phyloP scores from a whole-genome alignment of 2,888 invertebrate species.

The Campoplex nolae region DNA sequence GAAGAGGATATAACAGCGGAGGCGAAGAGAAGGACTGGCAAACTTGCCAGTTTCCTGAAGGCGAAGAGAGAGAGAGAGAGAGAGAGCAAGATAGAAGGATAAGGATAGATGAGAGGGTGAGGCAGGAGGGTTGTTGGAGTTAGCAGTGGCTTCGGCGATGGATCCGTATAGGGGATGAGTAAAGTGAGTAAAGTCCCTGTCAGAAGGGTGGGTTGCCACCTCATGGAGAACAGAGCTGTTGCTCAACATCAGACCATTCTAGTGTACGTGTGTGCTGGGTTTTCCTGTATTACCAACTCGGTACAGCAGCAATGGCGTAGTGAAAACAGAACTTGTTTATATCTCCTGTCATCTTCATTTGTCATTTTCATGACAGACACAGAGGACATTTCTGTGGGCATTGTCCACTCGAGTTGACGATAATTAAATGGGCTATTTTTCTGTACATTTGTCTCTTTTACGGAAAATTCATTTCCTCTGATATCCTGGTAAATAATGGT shows the following conservation, averaged over 20 bases:
- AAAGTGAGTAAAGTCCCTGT: slow-evolving; percentile 49
- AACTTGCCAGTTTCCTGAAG: slow-evolving; percentile 55
- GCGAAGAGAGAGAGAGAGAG: neutral
- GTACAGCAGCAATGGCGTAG: slow-evolving; percentile 45
- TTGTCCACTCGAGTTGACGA: slow-evolving; percentile 6
- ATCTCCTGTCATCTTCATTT: slow-evolving; percentile 41
- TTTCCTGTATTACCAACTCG: slow-evolving; percentile 26
- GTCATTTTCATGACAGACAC: slow-evolving; percentile 27
- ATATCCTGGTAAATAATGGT: neutral
- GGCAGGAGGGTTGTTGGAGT: slow-evolving; percentile 25
- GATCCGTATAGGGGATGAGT: slow-evolving; percentile 50
- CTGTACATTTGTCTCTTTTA: neutral
- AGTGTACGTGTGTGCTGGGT: neutral
- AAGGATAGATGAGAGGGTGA: slow-evolving; percentile 28
- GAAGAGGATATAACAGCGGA: slow-evolving; percentile 23
- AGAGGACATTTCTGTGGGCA: slow-evolving; percentile 11
- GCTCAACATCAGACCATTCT: slow-evolving; percentile 16
- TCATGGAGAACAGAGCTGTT: slow-evolving; percentile 49
- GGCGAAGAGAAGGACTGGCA: slow-evolving; percentile 32
- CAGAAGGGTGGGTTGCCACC: slow-evolving; percentile 28
- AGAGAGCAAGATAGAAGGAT: slow-evolving; percentile 25
- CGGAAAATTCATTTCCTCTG: neutral
- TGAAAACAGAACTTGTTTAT: slow-evolving; percentile 13
- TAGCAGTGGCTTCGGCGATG: slow-evolving; percentile 52
- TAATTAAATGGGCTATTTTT: slow-evolving; percentile 7